Conservation (phyloP, 2,113 vertebrate species). For the Larimichthys polyactis region DNA sequence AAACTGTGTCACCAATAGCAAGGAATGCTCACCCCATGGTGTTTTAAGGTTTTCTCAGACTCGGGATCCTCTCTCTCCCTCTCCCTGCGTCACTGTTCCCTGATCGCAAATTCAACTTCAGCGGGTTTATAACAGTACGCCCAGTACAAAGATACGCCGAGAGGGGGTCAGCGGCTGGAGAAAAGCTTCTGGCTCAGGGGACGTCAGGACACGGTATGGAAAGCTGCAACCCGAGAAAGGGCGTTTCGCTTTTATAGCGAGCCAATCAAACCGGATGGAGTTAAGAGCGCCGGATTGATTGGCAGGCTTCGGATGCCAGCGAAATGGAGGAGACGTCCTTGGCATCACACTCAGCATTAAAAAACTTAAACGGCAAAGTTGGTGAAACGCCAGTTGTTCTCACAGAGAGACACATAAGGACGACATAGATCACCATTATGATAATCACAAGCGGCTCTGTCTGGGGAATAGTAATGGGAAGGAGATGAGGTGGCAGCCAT, state of each 20-base stretch:
- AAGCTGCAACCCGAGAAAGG: conserved; percentile 20
- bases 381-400: conserved; percentile 75
- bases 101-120: conserved; percentile 31
- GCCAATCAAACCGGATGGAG: conserved; percentile 58
- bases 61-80: conserved; percentile 5
- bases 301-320: conserved; percentile 69
- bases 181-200: conserved; percentile 73
- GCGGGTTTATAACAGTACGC: conserved; percentile 47
- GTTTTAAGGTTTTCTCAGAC: conserved; percentile 39
- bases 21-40: conserved; percentile 73
- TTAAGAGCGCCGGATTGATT: conserved; percentile 68
- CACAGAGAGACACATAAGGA: conserved; percentile 76
- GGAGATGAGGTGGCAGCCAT: conserved; percentile 79
- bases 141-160: conserved; percentile 32
- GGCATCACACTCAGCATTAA: conserved; percentile 66
- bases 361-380: conserved; percentile 75
- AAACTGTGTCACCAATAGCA: conserved; percentile 66
- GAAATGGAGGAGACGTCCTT: conserved; percentile 72
- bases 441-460: conserved; percentile 73
- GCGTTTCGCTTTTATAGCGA: conserved; percentile 24
- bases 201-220: conserved; percentile 52
- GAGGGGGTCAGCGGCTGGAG: conserved; percentile 42
- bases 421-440: conserved; percentile 82
- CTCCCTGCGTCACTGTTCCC: conserved; percentile 1
- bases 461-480: conserved; percentile 82